A percentile compares a stretch with the other conserved stretches of the same genome.
Evolutionary conservation across 2,113 vertebrate species (phyloP).

Genomic region (Cyrtonyx montezumae): DNA sequence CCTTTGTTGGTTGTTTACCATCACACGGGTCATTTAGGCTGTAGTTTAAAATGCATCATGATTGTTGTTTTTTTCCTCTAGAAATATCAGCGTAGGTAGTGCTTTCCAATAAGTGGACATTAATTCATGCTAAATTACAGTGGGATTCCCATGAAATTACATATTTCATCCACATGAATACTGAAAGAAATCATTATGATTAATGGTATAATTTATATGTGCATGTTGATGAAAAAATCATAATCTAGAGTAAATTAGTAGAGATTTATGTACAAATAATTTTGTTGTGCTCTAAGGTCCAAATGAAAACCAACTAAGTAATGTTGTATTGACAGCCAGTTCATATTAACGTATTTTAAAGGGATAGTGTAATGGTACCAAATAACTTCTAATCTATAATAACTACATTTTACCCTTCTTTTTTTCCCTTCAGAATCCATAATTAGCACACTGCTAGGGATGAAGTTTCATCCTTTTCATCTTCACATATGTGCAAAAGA

Average conservation of each 20-base stretch:
- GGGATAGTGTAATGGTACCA: not conserved
- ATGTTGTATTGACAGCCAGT: slow-evolving; percentile 57
- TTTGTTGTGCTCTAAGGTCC: slow-evolving; percentile 65
- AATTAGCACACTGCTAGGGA: not conserved
- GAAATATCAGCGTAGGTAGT: slow-evolving; percentile 30
- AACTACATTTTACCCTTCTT: not conserved
- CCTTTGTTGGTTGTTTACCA: slow-evolving; percentile 29
- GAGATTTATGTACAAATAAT: slow-evolving; percentile 73
- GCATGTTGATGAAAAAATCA: slow-evolving; percentile 69
- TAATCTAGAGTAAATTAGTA: slow-evolving; percentile 71
- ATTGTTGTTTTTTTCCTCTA: slow-evolving; percentile 32
- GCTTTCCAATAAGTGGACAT: slow-evolving; percentile 63
- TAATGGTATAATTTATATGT: slow-evolving; percentile 74
- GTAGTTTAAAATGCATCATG: slow-evolving; percentile 21
- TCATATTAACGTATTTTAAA: slow-evolving; percentile 43
- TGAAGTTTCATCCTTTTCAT: not conserved
- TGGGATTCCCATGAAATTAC: slow-evolving; percentile 69
- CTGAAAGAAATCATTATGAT: slow-evolving; percentile 70
- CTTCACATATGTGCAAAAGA: not conserved
- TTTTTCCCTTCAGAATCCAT: not conserved
- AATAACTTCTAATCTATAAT: not conserved
- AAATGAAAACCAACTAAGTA: slow-evolving; percentile 39
- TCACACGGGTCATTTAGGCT: slow-evolving; percentile 29
- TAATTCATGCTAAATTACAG: slow-evolving; percentile 72
- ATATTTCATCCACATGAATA: slow-evolving; percentile 51